Evolutionary conservation across 2,888 invertebrate species (phyloP), one percentile per base, ranked within the genome.

Genomic region (Xanthorhoe spadicearia): DNA sequence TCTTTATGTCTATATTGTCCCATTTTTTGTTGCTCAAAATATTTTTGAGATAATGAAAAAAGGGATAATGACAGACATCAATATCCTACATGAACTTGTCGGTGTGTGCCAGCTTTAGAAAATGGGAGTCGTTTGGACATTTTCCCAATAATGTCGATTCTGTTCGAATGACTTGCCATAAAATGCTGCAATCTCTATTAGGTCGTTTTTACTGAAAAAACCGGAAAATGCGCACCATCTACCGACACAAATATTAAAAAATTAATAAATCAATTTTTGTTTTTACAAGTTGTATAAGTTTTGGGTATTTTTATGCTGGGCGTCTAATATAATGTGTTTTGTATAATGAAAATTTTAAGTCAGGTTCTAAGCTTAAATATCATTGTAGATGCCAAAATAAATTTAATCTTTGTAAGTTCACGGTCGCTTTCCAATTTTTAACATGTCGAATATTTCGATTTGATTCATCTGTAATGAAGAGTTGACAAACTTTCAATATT

Each of bases 61-160:
- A 66, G 66, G 66, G 61, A 66, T 66, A 62, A 66, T 58, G 46
- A 55, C 59, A 51, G 55, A 46, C 59, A 66, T 66, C 66, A 62
- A 66, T 66, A 66, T 55, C 46, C 51, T 51, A 48, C 55, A 62
- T 55, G 62, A 66, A 66, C 66, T 66, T 62, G 54, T 66, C 58
- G 63, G 61, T 59, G 50, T 54, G 61, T 55, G 62, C 62, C 62
- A 62, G 66, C 62, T 66, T 66, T 59, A 66, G 59, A 62, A 66
- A 66, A 66, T 66, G 66, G 62, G 10, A 66, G 66, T 63, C 62
- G 62, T 66, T 66, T 66, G 62, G 58, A 62, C 62, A 59, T 66
- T 66, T 66, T 62, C 56, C 66, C 62, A 59, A 66, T 66, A 66
- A 66, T 66, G 62, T 62, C 58, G 62, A 62, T 59, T 62, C 50